phyloP scores from a whole-genome alignment of 2,797 vertebrate genomes.

The Scleropages formosus region DNA sequence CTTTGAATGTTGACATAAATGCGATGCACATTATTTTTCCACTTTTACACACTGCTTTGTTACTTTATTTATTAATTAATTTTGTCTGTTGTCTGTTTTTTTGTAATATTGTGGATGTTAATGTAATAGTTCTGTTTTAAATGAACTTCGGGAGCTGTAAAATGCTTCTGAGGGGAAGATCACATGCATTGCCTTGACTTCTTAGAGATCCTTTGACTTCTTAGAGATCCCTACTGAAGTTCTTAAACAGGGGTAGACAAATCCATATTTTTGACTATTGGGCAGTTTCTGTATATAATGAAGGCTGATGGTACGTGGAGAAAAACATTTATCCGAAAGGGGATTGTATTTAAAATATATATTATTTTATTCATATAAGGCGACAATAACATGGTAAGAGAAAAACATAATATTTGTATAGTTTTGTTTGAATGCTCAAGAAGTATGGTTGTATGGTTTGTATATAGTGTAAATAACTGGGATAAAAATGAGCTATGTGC shows the following conservation, averaged over 20 bases:
- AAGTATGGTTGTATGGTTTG: constrained; percentile 94
- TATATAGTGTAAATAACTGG: constrained; percentile 99
- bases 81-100: constrained; percentile 55
- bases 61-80: constrained; percentile 57
- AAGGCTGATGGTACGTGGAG: constrained; percentile 86
- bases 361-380: constrained; percentile 98
- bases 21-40: constrained; percentile 39
- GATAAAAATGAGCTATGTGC: constrained; percentile 96
- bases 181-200: constrained; percentile 97
- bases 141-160: constrained; percentile 77
- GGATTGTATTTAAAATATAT: constrained; percentile 96
- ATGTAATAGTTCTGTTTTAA: constrained; percentile 71
- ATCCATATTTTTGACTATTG: constrained; percentile 96
- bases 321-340: constrained; percentile 93
- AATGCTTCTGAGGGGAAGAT: constrained; percentile 83
- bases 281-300: constrained; percentile 97
- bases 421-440: constrained; percentile 98
- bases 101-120: constrained; percentile 65
- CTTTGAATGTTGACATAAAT: constrained; percentile 45
- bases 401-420: constrained; percentile 99
- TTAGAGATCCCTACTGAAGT: constrained; percentile 85
- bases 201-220: constrained; percentile 79
- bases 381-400: constrained; percentile 94
- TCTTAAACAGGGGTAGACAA: constrained; percentile 91
- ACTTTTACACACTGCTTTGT: constrained; percentile 52